phyloP scores from a whole-genome alignment of 2,888 invertebrate species.

The Limenitis camilla region DNA sequence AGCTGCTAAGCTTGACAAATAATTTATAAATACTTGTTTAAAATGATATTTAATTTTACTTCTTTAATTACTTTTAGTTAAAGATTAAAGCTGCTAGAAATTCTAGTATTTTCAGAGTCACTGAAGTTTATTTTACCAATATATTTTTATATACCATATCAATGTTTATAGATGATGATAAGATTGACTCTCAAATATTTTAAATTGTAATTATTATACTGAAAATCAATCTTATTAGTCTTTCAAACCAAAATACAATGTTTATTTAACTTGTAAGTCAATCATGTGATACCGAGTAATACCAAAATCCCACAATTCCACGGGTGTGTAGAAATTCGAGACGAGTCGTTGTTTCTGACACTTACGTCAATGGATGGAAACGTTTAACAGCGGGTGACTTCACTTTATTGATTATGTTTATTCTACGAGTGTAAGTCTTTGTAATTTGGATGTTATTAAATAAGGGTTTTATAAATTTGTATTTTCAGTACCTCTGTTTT shows the following conservation, averaged over 20 bases:
- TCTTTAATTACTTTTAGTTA: no score
- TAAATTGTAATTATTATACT: neutral
- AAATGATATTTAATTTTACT: neutral
- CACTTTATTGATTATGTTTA: constrained; percentile 23
- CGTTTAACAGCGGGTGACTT: constrained; percentile 29
- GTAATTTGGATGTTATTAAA: constrained; percentile 8
- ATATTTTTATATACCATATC: no score
- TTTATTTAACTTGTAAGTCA: no score
- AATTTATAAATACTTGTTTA: neutral
- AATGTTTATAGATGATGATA: neutral
- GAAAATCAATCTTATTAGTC: neutral
- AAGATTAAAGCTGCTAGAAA: no score
- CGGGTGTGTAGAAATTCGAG: constrained; percentile 22
- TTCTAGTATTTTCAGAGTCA: no score
- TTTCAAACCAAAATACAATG: neutral
- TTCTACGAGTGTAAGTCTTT: constrained; percentile 4
- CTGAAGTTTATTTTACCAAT: no score
- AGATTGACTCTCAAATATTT: neutral
- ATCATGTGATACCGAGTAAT: neutral
- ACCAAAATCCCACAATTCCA: constrained; percentile 14
- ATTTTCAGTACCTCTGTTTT: no score
- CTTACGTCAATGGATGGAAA: constrained; percentile 29
- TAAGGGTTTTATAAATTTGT: neutral
- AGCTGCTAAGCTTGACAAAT: no score
- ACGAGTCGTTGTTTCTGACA: constrained; percentile 27